phyloP scores from a whole-genome alignment of 2,797 vertebrate genomes.

The Tokudaia muenninki region DNA sequence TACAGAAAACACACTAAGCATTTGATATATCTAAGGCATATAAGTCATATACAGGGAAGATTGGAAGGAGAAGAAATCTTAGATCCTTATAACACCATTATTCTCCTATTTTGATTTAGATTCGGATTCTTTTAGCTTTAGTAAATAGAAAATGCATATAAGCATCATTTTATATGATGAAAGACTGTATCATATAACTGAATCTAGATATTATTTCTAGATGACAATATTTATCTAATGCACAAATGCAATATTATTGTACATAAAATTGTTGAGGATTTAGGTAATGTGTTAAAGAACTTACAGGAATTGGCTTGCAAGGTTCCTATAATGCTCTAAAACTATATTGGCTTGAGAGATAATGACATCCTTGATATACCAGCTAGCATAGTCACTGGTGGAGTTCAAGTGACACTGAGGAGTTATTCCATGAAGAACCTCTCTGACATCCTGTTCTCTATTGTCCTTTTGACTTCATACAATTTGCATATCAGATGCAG shows the following conservation, averaged over 20 bases:
- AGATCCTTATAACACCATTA: not conserved
- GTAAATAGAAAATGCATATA: not conserved
- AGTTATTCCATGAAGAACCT: not conserved
- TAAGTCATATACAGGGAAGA: not conserved
- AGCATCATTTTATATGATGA: not conserved
- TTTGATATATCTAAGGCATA: not conserved
- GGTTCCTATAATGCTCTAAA: not conserved
- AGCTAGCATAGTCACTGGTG: not conserved
- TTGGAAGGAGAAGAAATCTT: not conserved
- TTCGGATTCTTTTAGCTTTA: constrained; percentile 15
- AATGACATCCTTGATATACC: not conserved
- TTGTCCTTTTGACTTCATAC: not conserved
- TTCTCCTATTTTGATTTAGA: not conserved
- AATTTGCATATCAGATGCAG: not conserved
- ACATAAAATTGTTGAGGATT: not conserved
- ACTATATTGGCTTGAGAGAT: not conserved
- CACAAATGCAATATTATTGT: not conserved
- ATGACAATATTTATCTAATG: not conserved
- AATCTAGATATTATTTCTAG: not conserved
- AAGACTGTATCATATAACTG: not conserved
- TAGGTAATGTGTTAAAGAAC: not conserved
- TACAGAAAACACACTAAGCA: not conserved
- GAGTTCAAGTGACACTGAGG: not conserved
- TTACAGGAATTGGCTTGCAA: not conserved
- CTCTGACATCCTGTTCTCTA: not conserved